Conservation (phyloP, 2,797 vertebrate genomes). For the Schizopygopsis pylzovi region DNA sequence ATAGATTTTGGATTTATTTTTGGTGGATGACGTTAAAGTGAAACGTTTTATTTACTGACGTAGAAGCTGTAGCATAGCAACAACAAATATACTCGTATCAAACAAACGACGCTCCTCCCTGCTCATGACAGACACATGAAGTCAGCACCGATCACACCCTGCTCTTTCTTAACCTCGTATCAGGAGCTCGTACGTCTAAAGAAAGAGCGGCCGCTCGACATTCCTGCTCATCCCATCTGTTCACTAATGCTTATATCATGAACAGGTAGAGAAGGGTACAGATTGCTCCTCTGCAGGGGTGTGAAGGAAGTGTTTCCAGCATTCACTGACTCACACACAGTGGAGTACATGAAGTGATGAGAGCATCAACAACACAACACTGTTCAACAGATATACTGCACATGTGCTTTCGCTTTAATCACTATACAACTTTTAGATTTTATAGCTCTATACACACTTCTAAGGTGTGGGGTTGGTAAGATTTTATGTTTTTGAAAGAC, state of each 20-base stretch:
- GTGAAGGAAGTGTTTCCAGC: constrained; percentile 70
- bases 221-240: background rate
- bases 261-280: constrained; percentile 64
- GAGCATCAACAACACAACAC: background rate
- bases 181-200: background rate
- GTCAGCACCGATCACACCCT: background rate
- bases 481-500: background rate
- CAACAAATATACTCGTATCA: background rate
- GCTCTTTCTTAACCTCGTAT: background rate
- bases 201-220: background rate
- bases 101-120: background rate
- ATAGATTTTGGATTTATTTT: background rate
- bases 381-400: background rate
- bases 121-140: background rate
- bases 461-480: background rate
- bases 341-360: constrained; percentile 42
- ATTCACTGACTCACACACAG: constrained; percentile 58
- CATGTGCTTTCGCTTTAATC: background rate
- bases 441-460: background rate
- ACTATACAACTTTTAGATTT: background rate
- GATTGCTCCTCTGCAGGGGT: constrained; percentile 78
- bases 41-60: background rate
- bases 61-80: background rate
- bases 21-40: background rate
- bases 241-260: background rate